A percentile compares a stretch with the other conserved stretches of the same genome.
Conservation (phyloP, 2,797 vertebrate genomes). For the Mus caroli region DNA sequence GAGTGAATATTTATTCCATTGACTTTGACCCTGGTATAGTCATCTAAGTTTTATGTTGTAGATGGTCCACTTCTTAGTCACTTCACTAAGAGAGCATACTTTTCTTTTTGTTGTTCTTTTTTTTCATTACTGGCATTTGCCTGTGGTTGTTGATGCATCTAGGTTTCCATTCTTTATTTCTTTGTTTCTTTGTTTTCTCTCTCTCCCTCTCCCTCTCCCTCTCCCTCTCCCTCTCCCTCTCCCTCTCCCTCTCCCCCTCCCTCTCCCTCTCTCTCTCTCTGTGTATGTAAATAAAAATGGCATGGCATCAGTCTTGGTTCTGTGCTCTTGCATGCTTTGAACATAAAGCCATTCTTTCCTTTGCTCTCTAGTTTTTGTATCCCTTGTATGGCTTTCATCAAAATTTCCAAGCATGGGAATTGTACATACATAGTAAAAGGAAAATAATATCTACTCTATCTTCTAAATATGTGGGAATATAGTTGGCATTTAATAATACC, state of each 20-base stretch:
- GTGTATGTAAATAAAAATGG: background rate
- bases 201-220: no score
- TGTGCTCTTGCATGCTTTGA: background rate
- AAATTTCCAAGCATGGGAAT: background rate
- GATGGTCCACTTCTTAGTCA: background rate
- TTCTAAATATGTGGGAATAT: background rate
- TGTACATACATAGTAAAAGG: background rate
- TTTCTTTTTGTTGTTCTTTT: background rate
- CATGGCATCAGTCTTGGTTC: rapidly evolving
- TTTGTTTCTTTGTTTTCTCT: rapidly evolving
- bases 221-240: no score
- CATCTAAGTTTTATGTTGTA: background rate
- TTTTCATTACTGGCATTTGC: background rate
- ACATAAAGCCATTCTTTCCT: background rate
- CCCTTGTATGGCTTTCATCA: background rate
- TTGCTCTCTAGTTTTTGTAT: background rate
- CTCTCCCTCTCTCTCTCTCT: no score
- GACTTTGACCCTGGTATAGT: background rate
- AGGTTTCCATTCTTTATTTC: background rate
- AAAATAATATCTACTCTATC: background rate
- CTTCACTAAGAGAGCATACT: background rate
- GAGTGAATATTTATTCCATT: background rate
- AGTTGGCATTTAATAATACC: background rate
- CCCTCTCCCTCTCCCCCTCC: no score
- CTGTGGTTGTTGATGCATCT: background rate